Base-by-base conservation (phyloP, 2,888 invertebrate species). In the Desoria tigrina region DNA sequence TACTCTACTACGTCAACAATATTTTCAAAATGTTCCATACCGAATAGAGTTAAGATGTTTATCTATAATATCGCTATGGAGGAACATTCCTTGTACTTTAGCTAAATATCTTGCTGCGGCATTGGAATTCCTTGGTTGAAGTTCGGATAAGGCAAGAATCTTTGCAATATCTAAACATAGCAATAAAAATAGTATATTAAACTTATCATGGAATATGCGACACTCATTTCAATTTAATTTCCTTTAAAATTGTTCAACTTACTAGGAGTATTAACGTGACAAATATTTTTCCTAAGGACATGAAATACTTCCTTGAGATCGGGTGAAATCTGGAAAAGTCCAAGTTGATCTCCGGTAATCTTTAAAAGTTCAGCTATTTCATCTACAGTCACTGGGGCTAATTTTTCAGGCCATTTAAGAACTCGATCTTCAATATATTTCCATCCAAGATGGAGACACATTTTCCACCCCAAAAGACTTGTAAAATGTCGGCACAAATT, bases 61-160 rank as follows among this genome's bases (percentile, higher is more conserved):
- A 32, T 68, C 68, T 39, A 68, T 51, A 3, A 68, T 64, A 54
- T 68, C 68, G 32, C 68, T 59, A 9, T 68, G 65, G 24, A 65
- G 61, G 32, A 61, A 68, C 11, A 61, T 65, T 27, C 65, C 68
- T 24, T 51, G 53, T 16, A 51, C 37, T 23, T 65, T 55, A 1
- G 59, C 37, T 11, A 62, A 42, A 54, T 42, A 45, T 7, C 23
- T n/a, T 2, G 61, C 61, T n/a, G 61, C 68, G 24, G 28, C 53
- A 4, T 32, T 24, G 23, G 26, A 9, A 24, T 62, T 54, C n/a
- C 65, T 55, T 16, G 54, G 37, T 51, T 68, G 68, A 18, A 68
- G 2, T 27, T 62, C 55, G 2, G 39, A 49, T 18, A 65, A 24
- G 2, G 68, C 58, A 7, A 27, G 18, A 4, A 62, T n/a, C 18